phyloP scores from a whole-genome alignment of 2,888 invertebrate species.

The Troglohyphantes excavatus region DNA sequence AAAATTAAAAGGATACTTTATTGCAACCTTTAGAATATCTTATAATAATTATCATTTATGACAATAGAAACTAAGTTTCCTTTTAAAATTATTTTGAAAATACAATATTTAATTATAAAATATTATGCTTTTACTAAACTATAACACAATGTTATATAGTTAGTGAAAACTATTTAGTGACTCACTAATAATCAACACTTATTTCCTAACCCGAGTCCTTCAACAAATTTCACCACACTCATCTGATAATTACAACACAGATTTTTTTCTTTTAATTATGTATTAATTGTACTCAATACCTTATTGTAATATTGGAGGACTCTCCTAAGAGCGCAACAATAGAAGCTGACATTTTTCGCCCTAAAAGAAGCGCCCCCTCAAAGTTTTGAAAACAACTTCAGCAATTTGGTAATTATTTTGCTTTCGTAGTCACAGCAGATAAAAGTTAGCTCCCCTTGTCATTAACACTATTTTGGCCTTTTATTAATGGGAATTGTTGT shows the following conservation, averaged over 20 bases:
- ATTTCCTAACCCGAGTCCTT: not conserved
- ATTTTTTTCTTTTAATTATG: not conserved
- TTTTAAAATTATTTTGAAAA: no score
- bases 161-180: no score
- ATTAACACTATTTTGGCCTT: constrained; percentile 41
- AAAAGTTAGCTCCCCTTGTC: constrained; percentile 51
- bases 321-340: not conserved
- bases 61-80: no score
- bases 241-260: not conserved
- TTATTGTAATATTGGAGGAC: not conserved
- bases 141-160: no score
- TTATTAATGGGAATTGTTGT: constrained; percentile 48
- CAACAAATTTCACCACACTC: not conserved
- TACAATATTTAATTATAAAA: no score
- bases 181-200: no score
- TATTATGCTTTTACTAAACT: no score
- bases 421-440: constrained; percentile 10
- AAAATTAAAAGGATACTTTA: no score
- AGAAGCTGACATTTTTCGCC: not conserved
- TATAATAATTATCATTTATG: no score
- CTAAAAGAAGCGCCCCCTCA: not conserved
- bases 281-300: not conserved
- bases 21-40: no score
- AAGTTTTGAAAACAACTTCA: constrained; percentile 19
- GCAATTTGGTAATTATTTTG: constrained; percentile 30